These are phyloP conservation scores for Spongilla lacustris DNA, from an alignment of 37 sponge, comb jelly and placozoan species.

Conservation along the genomic window DNA sequence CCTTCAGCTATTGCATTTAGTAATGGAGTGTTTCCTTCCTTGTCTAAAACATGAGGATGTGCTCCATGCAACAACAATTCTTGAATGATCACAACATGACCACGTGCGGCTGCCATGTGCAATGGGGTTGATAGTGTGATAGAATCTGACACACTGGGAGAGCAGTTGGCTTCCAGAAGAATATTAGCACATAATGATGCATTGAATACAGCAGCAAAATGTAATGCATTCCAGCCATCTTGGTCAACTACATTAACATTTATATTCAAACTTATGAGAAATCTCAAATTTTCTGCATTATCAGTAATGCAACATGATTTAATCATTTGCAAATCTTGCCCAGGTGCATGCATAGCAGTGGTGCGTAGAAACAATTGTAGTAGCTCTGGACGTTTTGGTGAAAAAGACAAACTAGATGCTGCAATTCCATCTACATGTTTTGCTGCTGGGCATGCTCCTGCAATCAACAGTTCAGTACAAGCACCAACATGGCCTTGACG, in stretches of 20 bases:
- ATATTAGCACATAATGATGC: background rate
- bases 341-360: background rate
- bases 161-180: background rate
- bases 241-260: background rate
- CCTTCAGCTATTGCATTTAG: background rate
- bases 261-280: background rate
- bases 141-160: background rate
- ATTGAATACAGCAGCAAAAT: background rate
- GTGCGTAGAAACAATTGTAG: background rate
- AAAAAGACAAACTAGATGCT: background rate
- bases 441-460: background rate
- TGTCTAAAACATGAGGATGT: background rate
- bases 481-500: background rate
- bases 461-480: background rate
- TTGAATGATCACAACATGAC: background rate
- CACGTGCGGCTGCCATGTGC: background rate
- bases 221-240: background rate
- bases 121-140: background rate
- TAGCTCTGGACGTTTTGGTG: background rate
- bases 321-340: background rate
- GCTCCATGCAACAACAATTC: background rate
- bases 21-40: background rate
- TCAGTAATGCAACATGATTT: background rate
- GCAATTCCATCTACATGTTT: background rate
- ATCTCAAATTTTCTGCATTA: background rate